These are phyloP conservation scores for Hybos culiciformis DNA, from an alignment of 2,888 invertebrate genomes.

Conservation along the genomic window DNA sequence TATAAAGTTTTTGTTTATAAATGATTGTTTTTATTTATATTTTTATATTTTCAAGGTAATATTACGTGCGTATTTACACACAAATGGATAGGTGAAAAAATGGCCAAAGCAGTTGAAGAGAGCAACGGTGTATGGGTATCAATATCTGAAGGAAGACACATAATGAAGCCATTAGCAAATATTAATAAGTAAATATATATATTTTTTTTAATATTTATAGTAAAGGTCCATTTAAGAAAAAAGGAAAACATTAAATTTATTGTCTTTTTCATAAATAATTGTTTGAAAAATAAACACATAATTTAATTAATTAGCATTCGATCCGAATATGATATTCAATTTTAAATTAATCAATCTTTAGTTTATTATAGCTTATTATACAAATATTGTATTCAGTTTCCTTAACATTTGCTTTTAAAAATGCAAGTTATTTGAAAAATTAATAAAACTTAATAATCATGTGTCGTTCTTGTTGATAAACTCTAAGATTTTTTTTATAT, in stretches of 20 bases:
- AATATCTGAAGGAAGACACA: constrained; percentile 51
- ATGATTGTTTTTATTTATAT: neutral
- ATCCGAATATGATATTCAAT: too few relatives aligned
- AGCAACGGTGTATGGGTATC: constrained; percentile 53
- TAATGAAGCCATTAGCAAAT: constrained; percentile 45
- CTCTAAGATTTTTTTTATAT: too few relatives aligned
- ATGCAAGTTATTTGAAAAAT: too few relatives aligned
- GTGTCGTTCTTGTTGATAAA: too few relatives aligned
- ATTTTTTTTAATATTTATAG: neutral
- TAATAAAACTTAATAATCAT: too few relatives aligned
- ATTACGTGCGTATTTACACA: constrained; percentile 72
- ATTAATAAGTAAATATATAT: constrained; percentile 51
- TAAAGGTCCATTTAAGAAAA: neutral
- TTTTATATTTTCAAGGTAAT: constrained; percentile 43
- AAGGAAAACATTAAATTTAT: neutral
- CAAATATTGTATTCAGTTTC: too few relatives aligned
- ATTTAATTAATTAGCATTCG: too few relatives aligned
- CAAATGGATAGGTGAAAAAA: constrained; percentile 62
- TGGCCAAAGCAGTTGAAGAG: constrained; percentile 55
- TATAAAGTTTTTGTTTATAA: neutral
- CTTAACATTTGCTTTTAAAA: too few relatives aligned
- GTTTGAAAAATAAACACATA: too few relatives aligned
- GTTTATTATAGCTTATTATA: too few relatives aligned
- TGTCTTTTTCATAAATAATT: too few relatives aligned
- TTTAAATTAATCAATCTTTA: too few relatives aligned